A percentile compares a stretch with the other conserved stretches of the same genome.
These are phyloP conservation scores for Zoanthus sansibaricus DNA, from an alignment of 92 coral and sea anemone genomes.

Conservation along the genomic window DNA sequence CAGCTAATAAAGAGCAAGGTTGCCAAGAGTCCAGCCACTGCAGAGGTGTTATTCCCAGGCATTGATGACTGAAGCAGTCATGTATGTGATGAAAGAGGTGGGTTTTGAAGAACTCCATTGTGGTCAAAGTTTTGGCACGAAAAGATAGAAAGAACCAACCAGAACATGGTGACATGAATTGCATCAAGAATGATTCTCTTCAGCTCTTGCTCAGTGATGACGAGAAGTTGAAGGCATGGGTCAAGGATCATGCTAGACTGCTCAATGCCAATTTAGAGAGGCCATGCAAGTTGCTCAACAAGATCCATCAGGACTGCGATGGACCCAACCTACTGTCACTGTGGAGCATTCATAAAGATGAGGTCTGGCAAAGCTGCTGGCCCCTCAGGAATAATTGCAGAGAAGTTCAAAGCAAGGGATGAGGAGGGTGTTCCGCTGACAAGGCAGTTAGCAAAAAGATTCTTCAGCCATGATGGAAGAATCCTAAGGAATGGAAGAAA, in stretches of 20 bases:
- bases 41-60: too few species aligned
- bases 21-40: too few species aligned
- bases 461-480: not conserved
- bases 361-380: not conserved
- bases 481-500: not conserved
- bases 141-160: not conserved
- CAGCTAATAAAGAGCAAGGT: too few species aligned
- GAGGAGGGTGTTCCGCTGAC: not conserved
- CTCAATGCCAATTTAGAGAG: not conserved
- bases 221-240: not conserved
- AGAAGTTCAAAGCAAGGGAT: not conserved
- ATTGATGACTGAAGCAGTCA: too few species aligned
- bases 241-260: not conserved
- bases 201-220: not conserved
- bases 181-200: not conserved
- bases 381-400: not conserved
- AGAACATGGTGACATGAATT: not conserved
- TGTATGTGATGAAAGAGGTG: too few species aligned
- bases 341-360: not conserved
- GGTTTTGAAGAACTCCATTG: too few species aligned
- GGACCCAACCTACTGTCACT: not conserved
- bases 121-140: too few species aligned
- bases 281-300: not conserved
- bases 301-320: too few species aligned
- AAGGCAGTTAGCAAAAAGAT: not conserved